Percentiles rank a stretch among this genome's conserved stretches.
These are phyloP conservation scores for Tyria jacobaeae DNA, from an alignment of 2,888 invertebrate species.

Conservation along the genomic window DNA sequence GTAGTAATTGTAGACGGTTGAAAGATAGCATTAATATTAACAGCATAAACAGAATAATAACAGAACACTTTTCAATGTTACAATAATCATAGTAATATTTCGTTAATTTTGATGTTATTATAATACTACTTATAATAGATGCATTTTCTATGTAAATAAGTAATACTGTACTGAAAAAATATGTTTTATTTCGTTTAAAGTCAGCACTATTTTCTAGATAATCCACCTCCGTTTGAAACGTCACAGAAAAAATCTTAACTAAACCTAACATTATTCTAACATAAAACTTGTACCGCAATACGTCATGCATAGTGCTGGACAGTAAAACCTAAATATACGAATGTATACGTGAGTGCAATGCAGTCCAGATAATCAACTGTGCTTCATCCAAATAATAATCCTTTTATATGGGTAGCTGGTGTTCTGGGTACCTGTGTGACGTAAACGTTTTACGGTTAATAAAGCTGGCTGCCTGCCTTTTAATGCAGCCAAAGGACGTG, in stretches of 20 bases:
- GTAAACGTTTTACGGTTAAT: slow-evolving; percentile 34
- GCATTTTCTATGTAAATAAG: too few species aligned
- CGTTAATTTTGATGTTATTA: too few species aligned
- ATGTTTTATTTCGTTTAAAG: slow-evolving; percentile 2
- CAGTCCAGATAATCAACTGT: slow-evolving; percentile 29
- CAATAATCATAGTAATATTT: too few species aligned
- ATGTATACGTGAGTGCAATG: slow-evolving; percentile 40
- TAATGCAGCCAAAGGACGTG: background rate
- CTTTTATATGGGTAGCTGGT: slow-evolving; percentile 40
- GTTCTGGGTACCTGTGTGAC: slow-evolving; percentile 26
- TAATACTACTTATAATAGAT: too few species aligned
- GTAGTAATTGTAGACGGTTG: too few species aligned
- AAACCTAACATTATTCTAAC: background rate
- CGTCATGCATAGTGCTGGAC: slow-evolving; percentile 37
- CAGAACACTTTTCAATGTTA: too few species aligned
- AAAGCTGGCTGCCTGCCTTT: slow-evolving; percentile 5
- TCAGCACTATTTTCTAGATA: too few species aligned
- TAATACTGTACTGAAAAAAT: too few species aligned
- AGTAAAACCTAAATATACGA: slow-evolving; percentile 26
- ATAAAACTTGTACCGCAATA: slow-evolving; percentile 26
- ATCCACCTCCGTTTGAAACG: background rate
- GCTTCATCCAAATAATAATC: slow-evolving; percentile 42
- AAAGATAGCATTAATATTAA: too few species aligned
- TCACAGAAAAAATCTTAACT: background rate
- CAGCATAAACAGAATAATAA: too few species aligned